Evolutionary conservation across 2,888 invertebrate genomes (phyloP).

Genomic region (Macrosoma leucophasiata): DNA sequence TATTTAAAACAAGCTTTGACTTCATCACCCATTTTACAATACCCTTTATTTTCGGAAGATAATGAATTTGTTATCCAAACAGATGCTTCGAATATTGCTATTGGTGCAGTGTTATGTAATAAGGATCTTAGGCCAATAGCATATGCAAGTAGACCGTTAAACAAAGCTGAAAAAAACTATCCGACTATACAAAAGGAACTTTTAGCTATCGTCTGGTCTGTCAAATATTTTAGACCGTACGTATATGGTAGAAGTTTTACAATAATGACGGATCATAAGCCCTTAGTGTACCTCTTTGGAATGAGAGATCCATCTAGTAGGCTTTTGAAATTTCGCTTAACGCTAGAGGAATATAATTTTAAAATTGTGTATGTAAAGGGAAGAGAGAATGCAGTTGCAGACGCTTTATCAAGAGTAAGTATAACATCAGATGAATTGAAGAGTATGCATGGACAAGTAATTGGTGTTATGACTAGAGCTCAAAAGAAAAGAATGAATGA

Average conservation of each 20-base stretch:
- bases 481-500: background rate
- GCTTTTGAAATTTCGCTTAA: conserved; percentile 12
- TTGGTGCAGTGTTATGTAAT: conserved; percentile 18
- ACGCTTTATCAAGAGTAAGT: conserved; percentile 17
- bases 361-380: conserved; percentile 14
- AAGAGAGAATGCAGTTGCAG: conserved; percentile 16
- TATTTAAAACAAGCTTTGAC: conserved; percentile 17
- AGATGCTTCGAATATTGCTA: conserved; percentile 19
- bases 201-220: conserved; percentile 16
- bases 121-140: conserved; percentile 18
- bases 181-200: conserved; percentile 20
- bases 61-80: conserved; percentile 23
- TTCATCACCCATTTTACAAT: conserved; percentile 20
- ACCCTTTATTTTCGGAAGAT: conserved; percentile 19
- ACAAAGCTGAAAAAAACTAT: conserved; percentile 18
- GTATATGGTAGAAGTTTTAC: conserved; percentile 18
- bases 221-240: conserved; percentile 20
- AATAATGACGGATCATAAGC: conserved; percentile 16
- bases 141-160: conserved; percentile 21
- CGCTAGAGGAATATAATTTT: conserved; percentile 19
- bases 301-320: conserved; percentile 21
- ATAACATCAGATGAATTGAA: conserved; percentile 10
- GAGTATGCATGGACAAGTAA: conserved; percentile 2
- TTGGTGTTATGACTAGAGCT: conserved; percentile 9
- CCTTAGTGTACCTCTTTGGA: conserved; percentile 17